Base-by-base conservation (phyloP, 2,888 invertebrate species). In the Nomada hirtipes region DNA sequence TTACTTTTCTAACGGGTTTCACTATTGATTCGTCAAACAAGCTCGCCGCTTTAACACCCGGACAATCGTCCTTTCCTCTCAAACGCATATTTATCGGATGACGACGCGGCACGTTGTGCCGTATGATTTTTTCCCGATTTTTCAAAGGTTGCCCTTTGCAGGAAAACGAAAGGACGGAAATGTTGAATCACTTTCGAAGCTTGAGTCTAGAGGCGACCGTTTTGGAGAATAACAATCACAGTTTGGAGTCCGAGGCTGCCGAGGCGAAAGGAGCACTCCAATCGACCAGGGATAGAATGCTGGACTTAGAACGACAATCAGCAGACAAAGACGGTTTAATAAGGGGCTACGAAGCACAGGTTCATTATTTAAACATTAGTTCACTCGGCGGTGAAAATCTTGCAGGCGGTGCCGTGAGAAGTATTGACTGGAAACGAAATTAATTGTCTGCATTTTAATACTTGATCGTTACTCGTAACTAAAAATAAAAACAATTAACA, bases 141-240 rank as follows among this genome's bases (percentile, higher is more conserved):
- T 36, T 36, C 36, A 36, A 36, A 36, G 36, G 23, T 10, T 7
- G 7, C 15, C 9, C 13, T 76, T 52, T 4, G 50, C 94, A 97
- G 96, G 97, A 97, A 94, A 95, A 96, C 80, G 97, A 97, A 94
- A 95, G 97, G 76, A 96, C 96, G 78, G 97, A 97, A 92, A 96
- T 98, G 96, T 92, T 97, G 88, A 97, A 97, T 90, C 97, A 97
- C 88, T 97, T 97, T 94, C 96, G 96, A 82, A 96, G 96, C 91
- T 94, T 98, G 36, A 97, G 97, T 71, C 95, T 97, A 80, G 97
- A 97, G 94, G 97, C 97, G 3, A 96, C 96, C 69, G 95, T 96
- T 79, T 94, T 97, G 83, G 97, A 97, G 94, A 97, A 95, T 87
- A 97, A 96, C 84, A 97, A 97, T 93, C 97, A 97, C 90, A 96